Conservation (phyloP, 2,888 invertebrate species). For the Ligdia adustata region DNA sequence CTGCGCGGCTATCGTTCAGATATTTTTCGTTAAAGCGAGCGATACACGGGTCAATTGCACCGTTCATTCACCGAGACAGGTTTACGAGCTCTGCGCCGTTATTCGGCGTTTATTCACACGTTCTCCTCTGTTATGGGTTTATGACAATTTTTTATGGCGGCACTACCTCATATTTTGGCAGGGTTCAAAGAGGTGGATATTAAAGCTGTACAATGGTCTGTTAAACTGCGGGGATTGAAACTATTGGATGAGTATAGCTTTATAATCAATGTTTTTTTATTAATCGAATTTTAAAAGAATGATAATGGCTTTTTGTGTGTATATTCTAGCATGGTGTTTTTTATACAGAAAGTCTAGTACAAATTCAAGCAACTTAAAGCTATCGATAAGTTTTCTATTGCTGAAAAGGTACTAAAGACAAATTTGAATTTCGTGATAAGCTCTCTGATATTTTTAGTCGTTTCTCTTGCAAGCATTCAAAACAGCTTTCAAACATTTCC, state of each 20-base stretch:
- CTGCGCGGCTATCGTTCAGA: neutral
- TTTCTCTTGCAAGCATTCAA: too few relatives aligned
- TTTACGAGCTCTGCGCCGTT: conserved; percentile 58
- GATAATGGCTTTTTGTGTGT: too few relatives aligned
- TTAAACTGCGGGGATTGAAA: conserved; percentile 5
- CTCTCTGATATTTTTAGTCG: too few relatives aligned
- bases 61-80: conserved; percentile 69
- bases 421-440: too few relatives aligned
- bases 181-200: conserved; percentile 57
- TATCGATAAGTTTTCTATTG: too few relatives aligned
- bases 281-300: too few relatives aligned
- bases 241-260: neutral
- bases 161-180: conserved; percentile 73
- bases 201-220: conserved; percentile 39
- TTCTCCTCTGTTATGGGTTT: conserved; percentile 69
- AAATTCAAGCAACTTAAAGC: too few relatives aligned
- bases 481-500: too few relatives aligned
- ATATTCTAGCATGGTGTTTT: too few relatives aligned
- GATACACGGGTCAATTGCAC: conserved; percentile 49
- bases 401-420: too few relatives aligned
- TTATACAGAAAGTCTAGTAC: too few relatives aligned
- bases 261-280: too few relatives aligned
- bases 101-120: conserved; percentile 66
- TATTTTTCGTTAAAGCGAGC: conserved; percentile 22
- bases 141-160: conserved; percentile 73